phyloP scores from a whole-genome alignment of 2,113 vertebrate genomes.

The Pelobates fuscus region DNA sequence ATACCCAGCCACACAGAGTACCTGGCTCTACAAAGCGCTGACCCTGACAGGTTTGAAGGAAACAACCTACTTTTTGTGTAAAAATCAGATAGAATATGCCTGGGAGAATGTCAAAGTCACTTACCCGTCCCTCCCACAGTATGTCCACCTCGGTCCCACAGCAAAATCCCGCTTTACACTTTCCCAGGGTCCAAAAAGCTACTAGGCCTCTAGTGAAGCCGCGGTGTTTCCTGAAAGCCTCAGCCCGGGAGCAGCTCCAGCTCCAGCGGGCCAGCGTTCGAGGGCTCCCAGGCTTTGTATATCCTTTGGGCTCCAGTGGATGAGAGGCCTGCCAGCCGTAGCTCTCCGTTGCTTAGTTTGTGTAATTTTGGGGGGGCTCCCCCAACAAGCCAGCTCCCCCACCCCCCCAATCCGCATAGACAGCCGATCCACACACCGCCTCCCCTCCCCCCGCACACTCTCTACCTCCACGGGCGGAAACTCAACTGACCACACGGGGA shows the following conservation, averaged over 20 bases:
- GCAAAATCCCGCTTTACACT: neutral
- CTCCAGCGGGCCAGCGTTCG: conserved; percentile 56
- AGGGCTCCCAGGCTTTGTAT: conserved; percentile 19
- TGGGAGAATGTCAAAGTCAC: conserved; percentile 2
- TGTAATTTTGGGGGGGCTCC: too few relatives aligned
- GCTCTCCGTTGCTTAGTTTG: neutral
- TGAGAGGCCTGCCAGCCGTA: neutral
- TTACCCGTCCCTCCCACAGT: conserved; percentile 53
- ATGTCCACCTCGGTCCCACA: neutral
- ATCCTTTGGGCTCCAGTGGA: conserved; percentile 15
- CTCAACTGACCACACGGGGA: conserved; percentile 88
- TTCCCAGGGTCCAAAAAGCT: neutral
- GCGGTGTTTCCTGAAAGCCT: conserved; percentile 84
- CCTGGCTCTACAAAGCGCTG: too few relatives aligned
- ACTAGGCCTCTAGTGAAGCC: conserved; percentile 81
- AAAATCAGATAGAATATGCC: too few relatives aligned
- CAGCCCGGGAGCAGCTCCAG: conserved; percentile 67
- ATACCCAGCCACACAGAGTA: neutral
- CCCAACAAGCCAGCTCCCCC: neutral
- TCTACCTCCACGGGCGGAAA: conserved; percentile 84
- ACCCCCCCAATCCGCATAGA: conserved; percentile 6
- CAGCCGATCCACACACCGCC: conserved; percentile 62
- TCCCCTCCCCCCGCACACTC: conserved; percentile 87
- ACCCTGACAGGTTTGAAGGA: too few relatives aligned
- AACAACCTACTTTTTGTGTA: too few relatives aligned